Conservation (phyloP, 1,140 invertebrate species). For the Diabrotica virgifera region DNA sequence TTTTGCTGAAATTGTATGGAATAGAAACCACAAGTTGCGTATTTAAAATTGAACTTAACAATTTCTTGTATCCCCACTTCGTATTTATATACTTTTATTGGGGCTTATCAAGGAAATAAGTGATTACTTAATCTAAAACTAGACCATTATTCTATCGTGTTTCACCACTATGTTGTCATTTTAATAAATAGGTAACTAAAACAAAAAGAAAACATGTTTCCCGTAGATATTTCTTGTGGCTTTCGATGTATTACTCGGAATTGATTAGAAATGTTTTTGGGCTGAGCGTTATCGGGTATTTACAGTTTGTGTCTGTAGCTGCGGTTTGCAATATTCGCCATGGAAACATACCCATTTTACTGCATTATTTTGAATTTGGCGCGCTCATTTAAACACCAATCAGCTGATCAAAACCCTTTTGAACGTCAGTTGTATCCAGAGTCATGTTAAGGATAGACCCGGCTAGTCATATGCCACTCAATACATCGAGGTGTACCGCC, state of each 20-base stretch:
- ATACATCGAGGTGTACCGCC: too few species aligned
- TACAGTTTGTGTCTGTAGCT: conserved; percentile 1
- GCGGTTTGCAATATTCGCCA: conserved; percentile 12
- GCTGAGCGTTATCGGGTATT: neutral
- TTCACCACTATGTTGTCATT: conserved; percentile 1
- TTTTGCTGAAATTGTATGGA: conserved; percentile 22
- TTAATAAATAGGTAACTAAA: neutral
- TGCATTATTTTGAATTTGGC: conserved; percentile 16
- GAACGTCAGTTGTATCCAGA: too few species aligned
- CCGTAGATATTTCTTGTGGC: neutral
- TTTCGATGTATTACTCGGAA: neutral
- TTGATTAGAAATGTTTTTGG: too few species aligned
- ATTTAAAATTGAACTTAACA: conserved; percentile 14
- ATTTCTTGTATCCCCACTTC: neutral
- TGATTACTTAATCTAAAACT: conserved; percentile 17
- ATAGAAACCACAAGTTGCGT: conserved; percentile 16
- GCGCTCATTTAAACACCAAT: conserved; percentile 10
- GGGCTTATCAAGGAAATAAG: neutral
- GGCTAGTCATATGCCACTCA: too few species aligned
- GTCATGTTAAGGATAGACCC: too few species aligned
- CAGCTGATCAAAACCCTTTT: conserved; percentile 1
- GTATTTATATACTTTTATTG: conserved; percentile 2
- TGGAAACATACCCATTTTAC: conserved; percentile 6
- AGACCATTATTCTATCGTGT: conserved; percentile 3
- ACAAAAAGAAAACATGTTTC: conserved; percentile 8